A percentile compares a stretch with the other conserved stretches of the same genome.
Evolutionary conservation across 2,888 invertebrate species (phyloP).

Genomic region (Zygaena filipendulae): DNA sequence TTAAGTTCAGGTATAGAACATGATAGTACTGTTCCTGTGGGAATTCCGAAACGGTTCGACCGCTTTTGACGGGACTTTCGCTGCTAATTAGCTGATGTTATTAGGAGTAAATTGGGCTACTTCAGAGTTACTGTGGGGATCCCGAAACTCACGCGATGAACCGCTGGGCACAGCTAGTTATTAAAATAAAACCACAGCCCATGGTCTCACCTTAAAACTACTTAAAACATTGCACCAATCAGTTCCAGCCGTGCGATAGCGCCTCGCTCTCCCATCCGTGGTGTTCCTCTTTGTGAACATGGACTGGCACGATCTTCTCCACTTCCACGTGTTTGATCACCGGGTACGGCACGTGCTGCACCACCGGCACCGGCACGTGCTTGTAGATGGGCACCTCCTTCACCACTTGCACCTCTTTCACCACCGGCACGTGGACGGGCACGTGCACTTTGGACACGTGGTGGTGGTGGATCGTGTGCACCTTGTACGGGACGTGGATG

Average conservation of each 20-base stretch:
- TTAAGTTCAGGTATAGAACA: too few species aligned
- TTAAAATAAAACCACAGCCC: too few species aligned
- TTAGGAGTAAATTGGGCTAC: too few species aligned
- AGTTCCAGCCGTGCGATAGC: slow-evolving; percentile 61
- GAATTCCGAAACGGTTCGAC: too few species aligned
- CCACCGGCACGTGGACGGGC: slow-evolving; percentile 49
- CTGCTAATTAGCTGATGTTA: too few species aligned
- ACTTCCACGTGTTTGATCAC: slow-evolving; percentile 49
- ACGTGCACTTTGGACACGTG: slow-evolving; percentile 54
- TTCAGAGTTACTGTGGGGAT: too few species aligned
- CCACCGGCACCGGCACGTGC: slow-evolving; percentile 46
- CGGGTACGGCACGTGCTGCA: slow-evolving; percentile 45
- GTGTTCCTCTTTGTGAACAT: slow-evolving; percentile 32
- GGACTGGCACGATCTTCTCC: slow-evolving; percentile 52
- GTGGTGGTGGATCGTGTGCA: slow-evolving; percentile 58
- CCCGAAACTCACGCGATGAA: too few species aligned
- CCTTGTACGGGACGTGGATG: slow-evolving; percentile 60
- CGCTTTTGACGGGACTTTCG: too few species aligned
- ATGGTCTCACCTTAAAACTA: too few species aligned
- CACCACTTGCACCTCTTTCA: slow-evolving; percentile 52
- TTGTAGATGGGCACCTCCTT: slow-evolving; percentile 54
- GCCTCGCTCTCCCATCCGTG: slow-evolving; percentile 59
- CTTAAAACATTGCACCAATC: too few species aligned
- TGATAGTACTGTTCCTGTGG: too few species aligned
- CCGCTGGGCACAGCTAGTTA: too few species aligned